Evolutionary conservation across 2,888 invertebrate genomes (phyloP).

Genomic region (Psococerastis gibbosa): DNA sequence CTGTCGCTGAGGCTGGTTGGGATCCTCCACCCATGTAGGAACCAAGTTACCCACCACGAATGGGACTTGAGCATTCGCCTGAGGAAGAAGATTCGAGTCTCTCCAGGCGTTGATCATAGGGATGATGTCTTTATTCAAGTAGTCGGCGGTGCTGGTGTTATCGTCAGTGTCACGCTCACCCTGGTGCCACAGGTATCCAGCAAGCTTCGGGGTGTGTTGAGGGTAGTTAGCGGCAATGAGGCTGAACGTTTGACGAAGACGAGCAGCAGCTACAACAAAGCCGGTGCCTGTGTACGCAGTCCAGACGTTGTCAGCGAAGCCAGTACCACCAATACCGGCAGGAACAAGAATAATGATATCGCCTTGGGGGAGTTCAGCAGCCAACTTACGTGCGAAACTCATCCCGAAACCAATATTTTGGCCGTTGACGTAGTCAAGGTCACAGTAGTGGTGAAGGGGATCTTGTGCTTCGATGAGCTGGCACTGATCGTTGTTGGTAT

Average conservation of each 20-base stretch:
- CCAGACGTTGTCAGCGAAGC: neutral
- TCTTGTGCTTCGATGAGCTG: neutral
- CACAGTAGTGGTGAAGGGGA: neutral
- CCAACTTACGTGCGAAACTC: neutral
- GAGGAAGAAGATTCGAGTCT: neutral
- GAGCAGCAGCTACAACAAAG: neutral
- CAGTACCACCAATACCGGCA: neutral
- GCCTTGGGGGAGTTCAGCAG: neutral
- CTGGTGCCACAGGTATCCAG: neutral
- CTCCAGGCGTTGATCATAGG: neutral
- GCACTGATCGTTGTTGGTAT: neutral
- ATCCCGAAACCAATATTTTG: neutral
- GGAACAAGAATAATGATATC: neutral
- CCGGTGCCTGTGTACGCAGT: neutral
- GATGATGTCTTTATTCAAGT: neutral
- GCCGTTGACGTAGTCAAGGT: neutral
- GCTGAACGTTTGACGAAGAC: neutral
- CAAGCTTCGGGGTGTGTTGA: neutral
- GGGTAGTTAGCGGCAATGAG: neutral
- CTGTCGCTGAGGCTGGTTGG: neutral
- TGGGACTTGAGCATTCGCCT: neutral
- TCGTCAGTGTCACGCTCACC: neutral
- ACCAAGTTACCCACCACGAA: neutral
- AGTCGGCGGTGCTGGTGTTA: neutral
- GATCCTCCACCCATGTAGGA: neutral